Percentiles rank a stretch among this genome's conserved stretches.
Evolutionary conservation across 1,140 invertebrate genomes (phyloP).

Genomic region (Berghia stephanieae): DNA sequence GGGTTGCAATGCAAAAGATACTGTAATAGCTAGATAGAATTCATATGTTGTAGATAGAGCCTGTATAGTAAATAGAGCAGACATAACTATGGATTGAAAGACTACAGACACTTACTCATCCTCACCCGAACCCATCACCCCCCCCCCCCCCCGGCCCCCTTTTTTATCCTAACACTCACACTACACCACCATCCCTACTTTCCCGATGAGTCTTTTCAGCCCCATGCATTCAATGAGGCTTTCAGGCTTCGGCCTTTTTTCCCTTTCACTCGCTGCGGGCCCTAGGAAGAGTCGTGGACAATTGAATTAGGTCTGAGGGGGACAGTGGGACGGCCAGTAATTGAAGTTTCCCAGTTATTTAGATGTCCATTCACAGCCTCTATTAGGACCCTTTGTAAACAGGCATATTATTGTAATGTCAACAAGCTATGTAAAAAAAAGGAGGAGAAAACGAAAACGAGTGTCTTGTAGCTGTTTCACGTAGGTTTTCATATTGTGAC

Average conservation of each 20-base stretch:
- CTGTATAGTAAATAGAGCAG: too few species aligned
- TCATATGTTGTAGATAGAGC: too few species aligned
- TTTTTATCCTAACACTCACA: background rate
- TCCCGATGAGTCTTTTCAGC: background rate
- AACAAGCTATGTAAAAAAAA: too few species aligned
- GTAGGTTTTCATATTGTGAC: too few species aligned
- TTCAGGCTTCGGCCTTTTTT: background rate
- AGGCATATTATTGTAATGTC: slow-evolving; percentile 36
- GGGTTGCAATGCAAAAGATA: too few species aligned
- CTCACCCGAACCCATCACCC: background rate
- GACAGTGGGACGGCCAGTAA: too few species aligned
- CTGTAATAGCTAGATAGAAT: too few species aligned
- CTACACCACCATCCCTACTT: background rate
- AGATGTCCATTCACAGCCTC: slow-evolving; percentile 42
- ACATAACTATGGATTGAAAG: too few species aligned
- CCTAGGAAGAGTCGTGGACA: slow-evolving; percentile 37
- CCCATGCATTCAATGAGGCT: background rate
- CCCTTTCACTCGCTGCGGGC: slow-evolving; percentile 32
- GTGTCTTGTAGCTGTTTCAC: too few species aligned
- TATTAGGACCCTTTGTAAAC: slow-evolving; percentile 44
- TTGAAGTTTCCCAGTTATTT: slow-evolving; percentile 48
- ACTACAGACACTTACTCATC: background rate
- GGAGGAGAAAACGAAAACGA: too few species aligned
- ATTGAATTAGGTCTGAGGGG: slow-evolving; percentile 47
- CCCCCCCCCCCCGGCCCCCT: background rate